A percentile compares a stretch with the other conserved stretches of the same genome.
These are phyloP conservation scores for Eledona agricola DNA, from an alignment of 2,888 invertebrate genomes.

Conservation along the genomic window DNA sequence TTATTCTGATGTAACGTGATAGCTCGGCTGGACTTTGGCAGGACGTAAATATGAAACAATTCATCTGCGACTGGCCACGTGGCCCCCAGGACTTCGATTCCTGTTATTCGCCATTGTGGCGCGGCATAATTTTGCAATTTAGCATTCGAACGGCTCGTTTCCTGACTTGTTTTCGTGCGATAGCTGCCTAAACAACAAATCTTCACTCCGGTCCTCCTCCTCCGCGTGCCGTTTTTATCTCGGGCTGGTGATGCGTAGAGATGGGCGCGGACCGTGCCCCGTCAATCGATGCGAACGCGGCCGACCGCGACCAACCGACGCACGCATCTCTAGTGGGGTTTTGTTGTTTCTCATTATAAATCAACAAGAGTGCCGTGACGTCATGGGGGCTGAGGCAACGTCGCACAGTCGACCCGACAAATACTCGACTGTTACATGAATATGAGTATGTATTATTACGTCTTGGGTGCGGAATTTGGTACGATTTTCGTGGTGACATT, in stretches of 20 bases:
- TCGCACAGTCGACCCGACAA: constrained; percentile 49
- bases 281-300: constrained; percentile 3
- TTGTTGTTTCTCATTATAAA: constrained; percentile 62
- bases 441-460: too few relatives aligned
- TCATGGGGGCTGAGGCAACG: constrained; percentile 56
- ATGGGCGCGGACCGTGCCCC: constrained; percentile 27
- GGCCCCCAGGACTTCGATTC: too few relatives aligned
- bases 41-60: too few relatives aligned
- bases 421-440: constrained; percentile 1
- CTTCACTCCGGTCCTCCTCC: constrained; percentile 40
- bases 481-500: too few relatives aligned
- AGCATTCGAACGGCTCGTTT: constrained; percentile 32
- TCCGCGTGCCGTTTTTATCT: constrained; percentile 43
- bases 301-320: constrained; percentile 33
- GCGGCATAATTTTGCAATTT: constrained; percentile 38
- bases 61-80: too few relatives aligned
- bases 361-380: constrained; percentile 61
- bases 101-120: constrained; percentile 37
- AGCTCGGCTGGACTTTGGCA: too few relatives aligned
- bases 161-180: constrained; percentile 41
- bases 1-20: too few relatives aligned
- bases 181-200: constrained; percentile 45
- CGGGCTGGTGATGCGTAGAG: constrained; percentile 40
- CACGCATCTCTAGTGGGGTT: constrained; percentile 56
- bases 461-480: too few relatives aligned